These are phyloP conservation scores for Cremastinae sp. DNA, from an alignment of 2,888 invertebrate genomes.

Conservation along the genomic window DNA sequence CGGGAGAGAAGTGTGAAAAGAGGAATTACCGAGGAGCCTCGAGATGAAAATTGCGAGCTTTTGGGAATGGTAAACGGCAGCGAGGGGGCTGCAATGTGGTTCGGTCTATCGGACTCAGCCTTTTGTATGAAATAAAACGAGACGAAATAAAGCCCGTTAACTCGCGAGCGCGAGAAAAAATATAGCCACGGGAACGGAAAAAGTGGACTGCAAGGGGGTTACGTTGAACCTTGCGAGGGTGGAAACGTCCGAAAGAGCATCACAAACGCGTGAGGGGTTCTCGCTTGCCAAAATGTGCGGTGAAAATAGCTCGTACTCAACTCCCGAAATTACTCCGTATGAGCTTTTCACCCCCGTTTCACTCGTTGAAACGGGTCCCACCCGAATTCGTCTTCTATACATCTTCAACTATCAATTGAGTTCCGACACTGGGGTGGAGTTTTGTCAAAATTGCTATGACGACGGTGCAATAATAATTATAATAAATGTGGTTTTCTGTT, in stretches of 20 bases:
- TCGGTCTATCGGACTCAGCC: constrained; percentile 57
- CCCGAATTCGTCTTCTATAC: not conserved
- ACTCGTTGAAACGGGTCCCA: too few species aligned
- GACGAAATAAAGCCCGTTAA: constrained; percentile 52
- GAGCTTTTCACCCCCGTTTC: not conserved
- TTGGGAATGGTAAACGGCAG: not conserved
- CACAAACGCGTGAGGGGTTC: constrained; percentile 40
- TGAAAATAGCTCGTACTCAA: constrained; percentile 41
- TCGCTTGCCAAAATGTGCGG: constrained; percentile 32
- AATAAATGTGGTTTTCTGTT: too few species aligned
- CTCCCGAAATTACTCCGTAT: not conserved
- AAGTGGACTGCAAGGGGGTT: not conserved
- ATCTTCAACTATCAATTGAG: too few species aligned
- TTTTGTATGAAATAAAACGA: constrained; percentile 61
- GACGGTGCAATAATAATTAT: too few species aligned
- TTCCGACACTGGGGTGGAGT: too few species aligned
- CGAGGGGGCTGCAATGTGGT: constrained; percentile 40
- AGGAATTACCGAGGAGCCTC: constrained; percentile 48
- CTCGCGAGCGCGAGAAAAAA: constrained; percentile 9
- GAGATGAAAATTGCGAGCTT: constrained; percentile 10
- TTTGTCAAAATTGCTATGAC: too few species aligned
- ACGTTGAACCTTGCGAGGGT: constrained; percentile 4
- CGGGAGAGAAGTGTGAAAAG: constrained; percentile 51
- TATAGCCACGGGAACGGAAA: not conserved
- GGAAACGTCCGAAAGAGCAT: constrained; percentile 47